Conservation (phyloP, 2,797 vertebrate species). For the Rhinophrynus dorsalis region DNA sequence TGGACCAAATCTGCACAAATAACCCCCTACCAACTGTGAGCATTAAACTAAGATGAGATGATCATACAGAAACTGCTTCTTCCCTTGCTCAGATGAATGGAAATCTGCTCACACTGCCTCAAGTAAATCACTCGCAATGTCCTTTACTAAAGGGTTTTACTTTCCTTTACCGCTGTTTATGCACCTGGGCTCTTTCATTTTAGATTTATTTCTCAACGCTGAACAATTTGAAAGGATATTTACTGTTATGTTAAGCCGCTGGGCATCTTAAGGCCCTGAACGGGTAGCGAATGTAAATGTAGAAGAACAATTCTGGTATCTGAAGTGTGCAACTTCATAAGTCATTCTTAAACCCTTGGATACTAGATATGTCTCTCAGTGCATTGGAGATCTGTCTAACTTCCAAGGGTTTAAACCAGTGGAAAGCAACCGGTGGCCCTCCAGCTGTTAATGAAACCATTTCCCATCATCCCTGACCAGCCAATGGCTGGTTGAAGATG, state of each 20-base stretch:
- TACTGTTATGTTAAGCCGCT: conserved; percentile 6
- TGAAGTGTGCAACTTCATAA: background rate
- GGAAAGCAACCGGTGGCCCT: no score
- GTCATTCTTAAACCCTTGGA: no score
- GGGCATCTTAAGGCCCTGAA: background rate
- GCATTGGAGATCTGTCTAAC: no score
- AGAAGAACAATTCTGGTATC: background rate
- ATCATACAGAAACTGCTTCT: conserved; percentile 35
- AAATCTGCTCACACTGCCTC: conserved; percentile 12
- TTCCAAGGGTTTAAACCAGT: no score
- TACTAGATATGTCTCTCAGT: no score
- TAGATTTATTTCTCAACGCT: background rate
- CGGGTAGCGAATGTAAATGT: background rate
- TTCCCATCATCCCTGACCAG: no score
- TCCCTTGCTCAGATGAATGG: conserved; percentile 24
- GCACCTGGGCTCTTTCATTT: conserved; percentile 12
- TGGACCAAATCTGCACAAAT: conserved; percentile 34
- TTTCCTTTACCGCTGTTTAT: background rate
- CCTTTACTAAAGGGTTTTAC: conserved; percentile 8
- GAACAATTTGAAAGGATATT: conserved; percentile 5
- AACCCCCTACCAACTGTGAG: conserved; percentile 43
- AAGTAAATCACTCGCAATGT: conserved; percentile 16
- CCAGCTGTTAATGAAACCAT: no score
- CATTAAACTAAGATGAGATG: conserved; percentile 44
- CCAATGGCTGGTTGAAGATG: no score